Evolutionary conservation across 2,797 vertebrate genomes (phyloP), one percentile per base, ranked within the genome.

Genomic region (Arremon aurantiirostris): DNA sequence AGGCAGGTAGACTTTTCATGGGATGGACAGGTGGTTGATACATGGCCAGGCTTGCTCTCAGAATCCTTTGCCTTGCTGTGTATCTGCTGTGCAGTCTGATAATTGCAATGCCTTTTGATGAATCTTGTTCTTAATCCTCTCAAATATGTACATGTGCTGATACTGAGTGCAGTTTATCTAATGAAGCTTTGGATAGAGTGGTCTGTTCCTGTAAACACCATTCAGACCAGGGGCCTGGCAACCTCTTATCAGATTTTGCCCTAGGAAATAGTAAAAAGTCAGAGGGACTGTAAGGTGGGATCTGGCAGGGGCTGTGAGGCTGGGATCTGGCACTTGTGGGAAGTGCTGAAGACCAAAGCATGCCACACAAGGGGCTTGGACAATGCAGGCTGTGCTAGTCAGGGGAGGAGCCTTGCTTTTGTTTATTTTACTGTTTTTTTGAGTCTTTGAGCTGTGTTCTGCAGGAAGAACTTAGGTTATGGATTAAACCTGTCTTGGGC

Each of bases 191-290:
- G 79, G 57, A 71, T 23, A 55, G 50, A 63, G 37, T n/a, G 41
- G 42, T 86, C 65, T 75, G 41, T 75, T 86, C 71, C 81, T 56
- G 44, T 87, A 91, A 95, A 61, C 44, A 66, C 32, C 44, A 56
- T 15, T 56, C 24, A 82, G 81, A 77, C 19, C 22, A 64, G 57
- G 37, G 22, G 18, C 44, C 56, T 10, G 7, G 64, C 24, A 92
- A n/a, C 41, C 18, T 80, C 37, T 85, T 68, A 77, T 28, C 89
- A 91, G 79, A 85, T 91, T 93, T 94, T 82, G 52, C 93, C 57
- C 35, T 50, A 65, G 82, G 65, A 73, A 91, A 82, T 10, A 65
- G 41, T 80, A 64, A 76, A 61, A 94, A 63, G 30, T 42, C 44
- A 84, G 23, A 86, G 52, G 70, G 26, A 64, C 50, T 61, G 46